Conservation (phyloP, 2,113 vertebrate species). For the Crocuta crocuta region DNA sequence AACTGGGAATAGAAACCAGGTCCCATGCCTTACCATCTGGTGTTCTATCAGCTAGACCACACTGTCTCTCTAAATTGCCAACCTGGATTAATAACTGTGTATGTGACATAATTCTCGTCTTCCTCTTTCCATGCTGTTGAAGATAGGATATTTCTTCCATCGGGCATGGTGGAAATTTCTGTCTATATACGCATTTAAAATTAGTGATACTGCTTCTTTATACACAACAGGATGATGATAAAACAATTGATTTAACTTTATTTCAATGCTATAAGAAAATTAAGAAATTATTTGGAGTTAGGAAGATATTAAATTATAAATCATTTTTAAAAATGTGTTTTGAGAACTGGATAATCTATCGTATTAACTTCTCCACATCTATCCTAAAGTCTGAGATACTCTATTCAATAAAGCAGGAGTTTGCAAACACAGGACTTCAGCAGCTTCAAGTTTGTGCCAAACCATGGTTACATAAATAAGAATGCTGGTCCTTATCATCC, state of each 20-base stretch:
- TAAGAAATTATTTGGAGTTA: not conserved
- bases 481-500: not conserved
- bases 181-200: not conserved
- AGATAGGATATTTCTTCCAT: not conserved
- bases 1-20: slow-evolving; percentile 71
- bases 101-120: slow-evolving; percentile 24
- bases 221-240: not conserved
- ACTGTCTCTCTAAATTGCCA: slow-evolving; percentile 79
- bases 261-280: slow-evolving; percentile 43
- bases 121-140: slow-evolving; percentile 26
- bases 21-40: slow-evolving; percentile 76
- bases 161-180: not conserved
- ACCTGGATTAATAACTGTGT: slow-evolving; percentile 53
- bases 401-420: not conserved
- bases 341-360: not conserved
- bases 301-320: not conserved
- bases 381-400: not conserved
- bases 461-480: not conserved
- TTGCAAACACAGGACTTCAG: not conserved
- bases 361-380: not conserved
- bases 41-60: slow-evolving; percentile 77
- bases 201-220: not conserved
- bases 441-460: not conserved
- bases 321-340: slow-evolving; percentile 8
- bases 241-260: not conserved